phyloP scores from a whole-genome alignment of 23 tunicate species.

The Halocynthia aurantium region DNA sequence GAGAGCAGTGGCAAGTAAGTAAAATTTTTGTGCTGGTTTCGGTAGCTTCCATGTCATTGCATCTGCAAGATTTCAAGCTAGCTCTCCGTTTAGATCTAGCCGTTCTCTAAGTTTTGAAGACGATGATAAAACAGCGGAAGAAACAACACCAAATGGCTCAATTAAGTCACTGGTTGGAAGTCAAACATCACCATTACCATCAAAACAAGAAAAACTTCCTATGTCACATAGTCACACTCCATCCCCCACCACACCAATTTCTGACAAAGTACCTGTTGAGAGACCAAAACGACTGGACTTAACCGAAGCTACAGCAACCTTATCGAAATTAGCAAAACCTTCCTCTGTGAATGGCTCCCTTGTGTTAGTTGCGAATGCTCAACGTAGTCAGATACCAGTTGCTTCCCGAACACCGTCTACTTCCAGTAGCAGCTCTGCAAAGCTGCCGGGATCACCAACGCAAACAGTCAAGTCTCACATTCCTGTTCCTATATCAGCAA shows the following conservation, averaged over 20 bases:
- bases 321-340: not conserved
- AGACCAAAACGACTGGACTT: constrained; percentile 34
- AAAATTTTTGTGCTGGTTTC: not conserved
- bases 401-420: constrained; percentile 10
- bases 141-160: constrained; percentile 32
- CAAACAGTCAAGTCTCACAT: constrained; percentile 1
- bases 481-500: constrained; percentile 10
- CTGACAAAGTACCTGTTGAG: constrained; percentile 3
- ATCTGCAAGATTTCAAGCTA: not conserved
- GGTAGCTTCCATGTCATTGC: not conserved
- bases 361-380: not conserved
- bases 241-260: not conserved
- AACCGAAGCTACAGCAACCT: not conserved
- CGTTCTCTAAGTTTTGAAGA: constrained; percentile 73
- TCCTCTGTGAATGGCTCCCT: not conserved
- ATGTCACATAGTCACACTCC: not conserved
- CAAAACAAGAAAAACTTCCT: not conserved
- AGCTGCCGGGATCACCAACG: not conserved
- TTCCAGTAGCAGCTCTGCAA: not conserved
- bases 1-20: constrained; percentile 83
- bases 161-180: constrained; percentile 1
- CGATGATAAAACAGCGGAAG: constrained; percentile 53
- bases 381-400: constrained; percentile 23
- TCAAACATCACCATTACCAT: not conserved
- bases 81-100: constrained; percentile 37